Conservation (phyloP, 2,113 vertebrate genomes). For the Mus musculus region DNA sequence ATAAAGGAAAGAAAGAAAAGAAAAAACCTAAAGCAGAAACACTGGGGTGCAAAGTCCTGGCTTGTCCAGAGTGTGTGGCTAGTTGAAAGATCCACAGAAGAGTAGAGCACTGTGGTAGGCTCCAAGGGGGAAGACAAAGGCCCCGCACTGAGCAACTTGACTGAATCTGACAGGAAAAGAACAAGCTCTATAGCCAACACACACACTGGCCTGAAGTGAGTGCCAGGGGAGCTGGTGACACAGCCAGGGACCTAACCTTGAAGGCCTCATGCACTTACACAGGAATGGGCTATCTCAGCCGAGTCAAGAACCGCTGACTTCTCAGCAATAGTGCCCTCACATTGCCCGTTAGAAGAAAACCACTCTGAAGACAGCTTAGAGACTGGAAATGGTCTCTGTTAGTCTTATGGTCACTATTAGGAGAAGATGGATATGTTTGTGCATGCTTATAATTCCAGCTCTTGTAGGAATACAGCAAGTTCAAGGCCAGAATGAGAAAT, state of each 20-base stretch:
- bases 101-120: not conserved
- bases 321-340: not conserved
- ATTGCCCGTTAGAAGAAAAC: not conserved
- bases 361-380: not conserved
- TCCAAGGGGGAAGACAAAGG: not conserved
- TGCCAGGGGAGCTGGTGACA: too few relatives aligned
- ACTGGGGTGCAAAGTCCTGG: not conserved
- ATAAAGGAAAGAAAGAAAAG: not conserved
- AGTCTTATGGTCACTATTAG: not conserved
- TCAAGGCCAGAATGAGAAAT: not conserved
- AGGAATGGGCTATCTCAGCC: not conserved
- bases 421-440: not conserved
- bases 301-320: not conserved
- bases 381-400: not conserved
- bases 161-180: not conserved
- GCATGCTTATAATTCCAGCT: not conserved
- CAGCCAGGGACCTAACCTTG: not conserved
- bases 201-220: accelerated
- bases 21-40: not conserved
- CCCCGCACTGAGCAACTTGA: too few relatives aligned
- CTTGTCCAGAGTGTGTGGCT: not conserved
- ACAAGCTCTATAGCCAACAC: too few relatives aligned
- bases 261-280: accelerated
- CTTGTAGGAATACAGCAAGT: not conserved
- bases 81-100: not conserved